These are phyloP conservation scores for Xestia xanthographa DNA, from an alignment of 2,888 invertebrate species.

Conservation along the genomic window DNA sequence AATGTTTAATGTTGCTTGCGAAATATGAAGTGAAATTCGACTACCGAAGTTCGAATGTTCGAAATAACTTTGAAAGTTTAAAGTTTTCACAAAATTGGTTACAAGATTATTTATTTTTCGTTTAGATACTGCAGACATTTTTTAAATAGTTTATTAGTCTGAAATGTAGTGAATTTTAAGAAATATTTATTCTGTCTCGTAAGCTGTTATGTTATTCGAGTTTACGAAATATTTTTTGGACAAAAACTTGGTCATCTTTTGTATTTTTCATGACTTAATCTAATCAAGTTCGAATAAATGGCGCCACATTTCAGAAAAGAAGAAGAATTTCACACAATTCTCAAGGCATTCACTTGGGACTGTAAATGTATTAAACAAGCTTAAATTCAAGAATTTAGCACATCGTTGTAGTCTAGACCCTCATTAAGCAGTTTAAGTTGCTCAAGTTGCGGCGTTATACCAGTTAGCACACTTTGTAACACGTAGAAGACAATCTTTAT, in stretches of 20 bases:
- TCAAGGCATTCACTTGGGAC: slow-evolving; percentile 4
- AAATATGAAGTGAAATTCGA: slow-evolving; percentile 53
- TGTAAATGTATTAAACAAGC: slow-evolving; percentile 37
- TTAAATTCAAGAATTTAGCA: slow-evolving; percentile 37
- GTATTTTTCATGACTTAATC: neutral
- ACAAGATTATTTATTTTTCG: slow-evolving; percentile 25
- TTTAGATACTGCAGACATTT: neutral
- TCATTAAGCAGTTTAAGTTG: slow-evolving; percentile 44
- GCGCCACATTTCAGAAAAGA: neutral
- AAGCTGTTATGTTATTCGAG: neutral
- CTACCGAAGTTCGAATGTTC: slow-evolving; percentile 43
- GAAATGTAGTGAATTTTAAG: neutral
- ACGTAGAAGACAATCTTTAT: slow-evolving; percentile 44
- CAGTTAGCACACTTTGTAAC: slow-evolving; percentile 40
- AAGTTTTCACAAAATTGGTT: slow-evolving; percentile 9
- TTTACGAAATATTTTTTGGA: neutral
- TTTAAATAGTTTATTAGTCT: neutral
- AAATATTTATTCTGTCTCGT: neutral
- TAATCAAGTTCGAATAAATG: neutral
- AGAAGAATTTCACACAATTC: neutral
- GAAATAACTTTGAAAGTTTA: slow-evolving; percentile 38
- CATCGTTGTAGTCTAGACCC: slow-evolving; percentile 29
- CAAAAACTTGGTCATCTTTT: neutral
- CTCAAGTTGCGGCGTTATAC: slow-evolving; percentile 42
- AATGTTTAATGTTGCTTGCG: slow-evolving; percentile 70